Conservation (phyloP, 2,888 invertebrate genomes). For the Dilophus febrilis region DNA sequence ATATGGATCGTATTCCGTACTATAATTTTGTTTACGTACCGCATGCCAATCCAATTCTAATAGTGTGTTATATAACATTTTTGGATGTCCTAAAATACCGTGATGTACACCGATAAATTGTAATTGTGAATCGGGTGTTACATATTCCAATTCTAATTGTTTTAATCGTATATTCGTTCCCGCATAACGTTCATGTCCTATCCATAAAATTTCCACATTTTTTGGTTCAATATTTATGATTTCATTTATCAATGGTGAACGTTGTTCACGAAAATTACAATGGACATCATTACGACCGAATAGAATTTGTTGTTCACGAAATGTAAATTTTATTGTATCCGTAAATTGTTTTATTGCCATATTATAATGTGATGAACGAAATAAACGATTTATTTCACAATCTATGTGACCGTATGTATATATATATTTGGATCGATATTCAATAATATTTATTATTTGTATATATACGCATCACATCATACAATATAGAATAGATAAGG, state of each 20-base stretch:
- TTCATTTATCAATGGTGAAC: conserved; percentile 25
- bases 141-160: conserved; percentile 22
- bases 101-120: conserved; percentile 21
- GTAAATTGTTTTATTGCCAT: conserved; percentile 11
- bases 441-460: no score
- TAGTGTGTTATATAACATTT: conserved; percentile 21
- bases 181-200: conserved; percentile 25
- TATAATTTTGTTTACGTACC: conserved; percentile 18
- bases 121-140: conserved; percentile 22
- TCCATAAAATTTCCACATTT: conserved; percentile 24
- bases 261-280: conserved; percentile 22
- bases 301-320: conserved; percentile 19
- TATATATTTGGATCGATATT: no score
- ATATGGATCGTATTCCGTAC: conserved; percentile 21
- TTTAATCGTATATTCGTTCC: conserved; percentile 22
- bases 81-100: conserved; percentile 26
- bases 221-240: conserved; percentile 15
- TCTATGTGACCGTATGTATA: no score
- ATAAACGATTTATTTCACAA: conserved; percentile 24
- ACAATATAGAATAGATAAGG: no score
- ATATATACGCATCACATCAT: no score
- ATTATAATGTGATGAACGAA: conserved; percentile 25
- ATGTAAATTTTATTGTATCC: conserved; percentile 15
- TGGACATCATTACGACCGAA: conserved; percentile 21
- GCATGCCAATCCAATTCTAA: conserved; percentile 19